Percentiles rank a stretch among this genome's conserved stretches.
Evolutionary conservation across 1,140 invertebrate genomes (phyloP).

Genomic region (Conus ventricosus): DNA sequence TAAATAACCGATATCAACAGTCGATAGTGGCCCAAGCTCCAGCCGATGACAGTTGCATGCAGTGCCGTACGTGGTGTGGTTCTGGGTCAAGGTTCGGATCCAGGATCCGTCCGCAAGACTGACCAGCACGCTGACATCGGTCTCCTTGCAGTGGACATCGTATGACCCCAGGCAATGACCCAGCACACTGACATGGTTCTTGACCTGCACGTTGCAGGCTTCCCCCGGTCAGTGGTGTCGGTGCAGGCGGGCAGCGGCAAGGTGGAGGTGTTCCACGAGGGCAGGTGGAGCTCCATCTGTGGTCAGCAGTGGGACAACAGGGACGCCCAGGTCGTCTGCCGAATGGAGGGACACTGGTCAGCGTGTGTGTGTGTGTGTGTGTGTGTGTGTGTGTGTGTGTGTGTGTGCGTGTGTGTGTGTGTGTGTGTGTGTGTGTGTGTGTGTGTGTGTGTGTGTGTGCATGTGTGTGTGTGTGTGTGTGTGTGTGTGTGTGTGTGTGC

Average conservation of each 20-base stretch:
- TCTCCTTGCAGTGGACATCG: not conserved
- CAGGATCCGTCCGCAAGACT: no score
- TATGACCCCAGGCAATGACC: not conserved
- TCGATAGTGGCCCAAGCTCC: no score
- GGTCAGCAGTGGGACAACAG: conserved; percentile 44
- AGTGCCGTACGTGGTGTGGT: no score
- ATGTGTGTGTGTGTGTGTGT: no score
- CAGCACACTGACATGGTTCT: not conserved
- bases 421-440: no score
- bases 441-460: no score
- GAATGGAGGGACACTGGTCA: conserved; percentile 34
- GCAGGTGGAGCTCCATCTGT: conserved; percentile 51
- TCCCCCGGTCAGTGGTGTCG: not conserved
- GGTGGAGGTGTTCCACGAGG: conserved; percentile 29
- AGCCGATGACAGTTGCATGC: no score
- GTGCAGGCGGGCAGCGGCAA: not conserved
- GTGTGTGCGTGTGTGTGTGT: not conserved
- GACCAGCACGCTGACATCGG: not conserved
- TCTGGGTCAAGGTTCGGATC: no score
- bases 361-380: not conserved
- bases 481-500: not conserved
- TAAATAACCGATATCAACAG: no score
- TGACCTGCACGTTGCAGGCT: not conserved
- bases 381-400: not conserved
- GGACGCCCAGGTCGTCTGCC: conserved; percentile 25